Conservation (phyloP, 2,888 invertebrate genomes). For the Eueremaeus valkanovi region DNA sequence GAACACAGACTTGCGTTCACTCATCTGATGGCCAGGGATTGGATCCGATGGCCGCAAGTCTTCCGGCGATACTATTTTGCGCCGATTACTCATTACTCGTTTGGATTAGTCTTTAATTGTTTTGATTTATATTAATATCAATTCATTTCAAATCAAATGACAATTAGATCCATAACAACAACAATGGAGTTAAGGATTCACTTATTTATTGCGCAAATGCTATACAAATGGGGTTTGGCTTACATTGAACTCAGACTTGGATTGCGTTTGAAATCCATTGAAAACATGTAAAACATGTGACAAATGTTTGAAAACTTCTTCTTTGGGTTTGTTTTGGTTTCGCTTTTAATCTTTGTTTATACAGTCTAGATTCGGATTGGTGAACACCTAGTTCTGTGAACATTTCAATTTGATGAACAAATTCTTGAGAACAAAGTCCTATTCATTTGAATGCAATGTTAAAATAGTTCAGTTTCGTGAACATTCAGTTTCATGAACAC, state of each 20-base stretch:
- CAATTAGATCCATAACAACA: neutral
- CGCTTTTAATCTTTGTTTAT: neutral
- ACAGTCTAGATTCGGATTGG: too few species aligned
- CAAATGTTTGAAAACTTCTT: neutral
- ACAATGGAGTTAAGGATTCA: neutral
- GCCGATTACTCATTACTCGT: neutral
- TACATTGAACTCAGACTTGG: neutral
- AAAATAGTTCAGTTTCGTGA: too few species aligned
- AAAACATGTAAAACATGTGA: neutral
- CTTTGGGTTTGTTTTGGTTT: neutral
- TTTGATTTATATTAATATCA: too few species aligned
- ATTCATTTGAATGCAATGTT: too few species aligned
- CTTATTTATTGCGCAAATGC: neutral
- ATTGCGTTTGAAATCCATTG: too few species aligned
- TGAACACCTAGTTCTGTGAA: too few species aligned
- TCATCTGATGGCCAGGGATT: neutral
- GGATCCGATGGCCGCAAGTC: neutral
- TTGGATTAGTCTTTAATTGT: neutral
- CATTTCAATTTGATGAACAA: too few species aligned
- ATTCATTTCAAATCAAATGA: neutral
- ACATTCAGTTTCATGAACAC: too few species aligned
- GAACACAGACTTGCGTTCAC: neutral
- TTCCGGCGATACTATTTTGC: neutral
- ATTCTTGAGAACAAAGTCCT: too few species aligned
- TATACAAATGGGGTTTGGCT: neutral